Conservation (phyloP, 2,888 invertebrate species). For the Hesperia comma region DNA sequence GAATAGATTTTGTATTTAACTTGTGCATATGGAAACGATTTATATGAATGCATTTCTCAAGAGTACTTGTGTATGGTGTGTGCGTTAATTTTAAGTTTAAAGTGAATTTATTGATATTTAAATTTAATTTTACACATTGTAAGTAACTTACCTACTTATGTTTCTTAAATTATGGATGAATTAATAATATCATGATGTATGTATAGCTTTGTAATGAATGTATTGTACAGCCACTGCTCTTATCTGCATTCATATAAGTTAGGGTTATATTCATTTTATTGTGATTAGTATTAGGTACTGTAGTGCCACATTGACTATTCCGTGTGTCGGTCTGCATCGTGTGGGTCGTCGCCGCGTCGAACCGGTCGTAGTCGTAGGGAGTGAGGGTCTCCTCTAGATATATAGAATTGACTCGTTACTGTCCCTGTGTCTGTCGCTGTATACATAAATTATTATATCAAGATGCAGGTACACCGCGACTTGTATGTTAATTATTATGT, state of each 20-base stretch:
- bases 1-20: no score
- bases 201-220: neutral
- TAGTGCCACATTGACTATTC: no score
- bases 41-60: no score
- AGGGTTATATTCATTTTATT: no score
- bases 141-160: no score
- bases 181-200: no score
- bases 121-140: no score
- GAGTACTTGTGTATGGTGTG: no score
- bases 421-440: constrained; percentile 28
- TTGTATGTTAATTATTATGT: constrained; percentile 38
- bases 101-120: neutral
- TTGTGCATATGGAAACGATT: no score
- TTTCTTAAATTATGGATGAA: no score
- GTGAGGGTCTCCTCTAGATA: constrained; percentile 8
- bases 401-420: constrained; percentile 29
- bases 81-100: constrained; percentile 3
- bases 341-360: neutral
- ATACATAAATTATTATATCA: constrained; percentile 31
- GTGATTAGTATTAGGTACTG: no score
- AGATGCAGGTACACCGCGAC: constrained; percentile 34
- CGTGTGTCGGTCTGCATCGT: neutral
- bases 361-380: constrained; percentile 10
- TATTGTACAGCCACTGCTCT: neutral
- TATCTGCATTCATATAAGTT: no score